These are phyloP conservation scores for Agriopis marginaria DNA, from an alignment of 2,888 invertebrate species.

Conservation along the genomic window DNA sequence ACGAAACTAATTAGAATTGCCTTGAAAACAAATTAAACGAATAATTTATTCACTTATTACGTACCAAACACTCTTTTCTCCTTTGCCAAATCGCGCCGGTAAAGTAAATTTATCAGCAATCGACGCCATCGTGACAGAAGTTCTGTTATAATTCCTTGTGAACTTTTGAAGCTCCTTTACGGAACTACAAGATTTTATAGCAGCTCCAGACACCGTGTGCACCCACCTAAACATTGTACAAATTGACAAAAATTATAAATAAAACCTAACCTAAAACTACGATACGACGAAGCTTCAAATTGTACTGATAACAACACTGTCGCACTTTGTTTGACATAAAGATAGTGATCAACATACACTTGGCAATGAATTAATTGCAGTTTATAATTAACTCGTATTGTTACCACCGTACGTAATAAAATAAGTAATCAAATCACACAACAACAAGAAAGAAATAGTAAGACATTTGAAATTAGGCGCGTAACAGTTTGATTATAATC, in stretches of 20 bases:
- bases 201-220: constrained; percentile 50
- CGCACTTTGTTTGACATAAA: background rate
- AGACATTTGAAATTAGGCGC: constrained; percentile 22
- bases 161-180: constrained; percentile 36
- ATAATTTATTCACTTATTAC: constrained; percentile 39
- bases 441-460: background rate
- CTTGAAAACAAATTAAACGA: background rate
- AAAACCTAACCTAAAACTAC: constrained; percentile 20
- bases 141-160: constrained; percentile 47
- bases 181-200: constrained; percentile 43
- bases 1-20: no score
- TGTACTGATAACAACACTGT: background rate
- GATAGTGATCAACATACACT: background rate
- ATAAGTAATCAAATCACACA: background rate
- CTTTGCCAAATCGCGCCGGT: constrained; percentile 89
- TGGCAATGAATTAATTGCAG: constrained; percentile 1
- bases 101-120: constrained; percentile 87
- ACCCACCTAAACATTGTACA: constrained; percentile 63
- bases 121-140: constrained; percentile 54
- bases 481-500: constrained; percentile 5
- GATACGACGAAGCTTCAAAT: constrained; percentile 13
- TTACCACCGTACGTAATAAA: background rate
- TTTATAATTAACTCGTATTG: background rate
- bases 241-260: constrained; percentile 10
- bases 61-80: constrained; percentile 95